Base-by-base conservation (phyloP, 1,140 invertebrate species). In the Drosophila bipectinata region DNA sequence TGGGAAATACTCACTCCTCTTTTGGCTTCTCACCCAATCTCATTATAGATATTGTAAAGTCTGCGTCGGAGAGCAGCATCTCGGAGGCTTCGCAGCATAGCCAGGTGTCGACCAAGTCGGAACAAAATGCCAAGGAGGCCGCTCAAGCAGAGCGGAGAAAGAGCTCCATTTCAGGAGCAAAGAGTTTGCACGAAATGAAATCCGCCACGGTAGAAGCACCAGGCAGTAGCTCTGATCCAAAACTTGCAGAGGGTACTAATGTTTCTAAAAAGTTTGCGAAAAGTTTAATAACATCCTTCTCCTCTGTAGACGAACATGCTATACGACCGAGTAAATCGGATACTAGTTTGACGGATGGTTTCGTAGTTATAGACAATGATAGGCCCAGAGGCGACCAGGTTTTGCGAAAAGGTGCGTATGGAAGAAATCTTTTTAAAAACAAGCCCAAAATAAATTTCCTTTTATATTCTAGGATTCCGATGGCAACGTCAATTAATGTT, bases 401-500 rank as follows among this genome's bases (percentile, higher is more conserved):
- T 39, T 83, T 95, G 34, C 92, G 94, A 75, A 94, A 95, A 73
- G 95, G 95, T 92, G 58, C 4, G 8, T 10, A 32, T 9, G 9
- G 9, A 10, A 32, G 8, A 10, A 9, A 34, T 10, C 32, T 10
- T 34, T 10, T 45, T 32, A 21, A 39, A 5, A 28, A 28, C 4
- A 6, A 28, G 26, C 4, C 21, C 12, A 28, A 14, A 61, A 24
- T 41, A 39, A 24, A 26, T 4, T 9, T 18, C 52, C 51, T 47
- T 1, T 47, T 1, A 39, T 7, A 24, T n/a, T 41, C 48, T 21
- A 94, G 96, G 96, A 47, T 97, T 97, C 89, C 96, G 96, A 75
- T 99, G 98, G 98, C 95, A 96, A 91, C 94, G 97, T 73, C 97
- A 98, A 91, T 93, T 99, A 55, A 95, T 99, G 52, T 98, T 99